These are phyloP conservation scores for Callipepla californica DNA, from an alignment of 2,113 vertebrate genomes.

Conservation along the genomic window DNA sequence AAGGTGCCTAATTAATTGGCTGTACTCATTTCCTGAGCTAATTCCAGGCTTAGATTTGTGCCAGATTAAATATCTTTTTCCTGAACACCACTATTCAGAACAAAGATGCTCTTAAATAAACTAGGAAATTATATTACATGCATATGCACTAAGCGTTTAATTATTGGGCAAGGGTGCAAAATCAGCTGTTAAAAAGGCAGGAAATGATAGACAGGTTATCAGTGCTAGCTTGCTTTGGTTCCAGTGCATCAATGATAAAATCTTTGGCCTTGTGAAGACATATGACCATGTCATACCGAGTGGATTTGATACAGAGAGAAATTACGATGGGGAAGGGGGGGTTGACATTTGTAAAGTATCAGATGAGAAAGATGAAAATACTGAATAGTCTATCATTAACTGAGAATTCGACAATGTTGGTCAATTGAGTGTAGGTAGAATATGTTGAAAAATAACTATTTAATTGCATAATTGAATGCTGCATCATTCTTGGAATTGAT, in stretches of 20 bases:
- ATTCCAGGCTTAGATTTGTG: not conserved
- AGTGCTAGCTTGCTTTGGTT: not conserved
- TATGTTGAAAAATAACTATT: not conserved
- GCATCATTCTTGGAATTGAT: not conserved
- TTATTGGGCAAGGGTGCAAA: not conserved
- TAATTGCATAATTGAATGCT: not conserved
- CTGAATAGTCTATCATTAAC: not conserved
- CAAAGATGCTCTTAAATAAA: not conserved
- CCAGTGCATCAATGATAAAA: not conserved
- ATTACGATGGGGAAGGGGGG: not conserved
- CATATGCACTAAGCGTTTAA: not conserved
- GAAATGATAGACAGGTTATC: not conserved
- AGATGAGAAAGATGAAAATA: not conserved
- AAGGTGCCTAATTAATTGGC: constrained; percentile 30
- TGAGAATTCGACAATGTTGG: not conserved
- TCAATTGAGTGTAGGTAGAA: not conserved
- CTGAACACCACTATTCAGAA: not conserved
- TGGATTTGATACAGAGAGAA: not conserved
- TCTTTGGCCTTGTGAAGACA: not conserved
- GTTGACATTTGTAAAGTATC: not conserved
- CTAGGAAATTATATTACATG: not conserved
- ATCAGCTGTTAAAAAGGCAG: not conserved
- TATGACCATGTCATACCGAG: not conserved
- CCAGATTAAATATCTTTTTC: constrained; percentile 6
- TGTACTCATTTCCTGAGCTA: not conserved